phyloP scores from a whole-genome alignment of 2,113 vertebrate genomes.

The Sporophila hypoxantha region DNA sequence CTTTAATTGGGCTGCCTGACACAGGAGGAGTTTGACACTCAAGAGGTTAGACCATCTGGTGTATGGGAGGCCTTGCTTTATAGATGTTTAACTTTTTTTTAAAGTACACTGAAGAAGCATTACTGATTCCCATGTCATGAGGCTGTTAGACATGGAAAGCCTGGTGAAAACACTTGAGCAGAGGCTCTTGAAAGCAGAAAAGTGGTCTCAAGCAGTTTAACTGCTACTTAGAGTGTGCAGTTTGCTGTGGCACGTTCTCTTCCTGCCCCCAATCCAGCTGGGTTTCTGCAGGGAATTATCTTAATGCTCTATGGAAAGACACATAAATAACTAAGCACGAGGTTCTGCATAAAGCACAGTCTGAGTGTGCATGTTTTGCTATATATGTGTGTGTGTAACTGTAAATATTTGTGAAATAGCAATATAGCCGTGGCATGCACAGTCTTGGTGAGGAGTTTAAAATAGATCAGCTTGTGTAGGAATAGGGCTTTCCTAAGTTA shows the following conservation, averaged over 20 bases:
- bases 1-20: slow-evolving; percentile 48
- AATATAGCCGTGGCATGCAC: neutral
- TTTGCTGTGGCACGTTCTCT: neutral
- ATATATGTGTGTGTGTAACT: neutral
- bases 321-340: neutral
- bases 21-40: slow-evolving; percentile 36
- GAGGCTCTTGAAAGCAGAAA: slow-evolving; percentile 45
- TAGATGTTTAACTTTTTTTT: slow-evolving; percentile 20
- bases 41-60: slow-evolving; percentile 51
- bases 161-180: slow-evolving; percentile 36
- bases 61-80: slow-evolving; percentile 4
- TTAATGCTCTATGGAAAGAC: neutral
- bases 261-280: slow-evolving; percentile 23
- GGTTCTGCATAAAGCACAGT: neutral
- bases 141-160: slow-evolving; percentile 41
- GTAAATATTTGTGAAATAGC: neutral
- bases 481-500: neutral
- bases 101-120: slow-evolving; percentile 20
- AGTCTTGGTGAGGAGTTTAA: neutral
- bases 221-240: neutral
- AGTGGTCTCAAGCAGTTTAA: slow-evolving; percentile 57
- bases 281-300: neutral
- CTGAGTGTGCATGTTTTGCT: neutral
- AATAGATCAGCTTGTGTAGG: neutral
- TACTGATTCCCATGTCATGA: slow-evolving; percentile 37